Conservation (phyloP, 2,797 vertebrate species). For the Prunella strophiata region DNA sequence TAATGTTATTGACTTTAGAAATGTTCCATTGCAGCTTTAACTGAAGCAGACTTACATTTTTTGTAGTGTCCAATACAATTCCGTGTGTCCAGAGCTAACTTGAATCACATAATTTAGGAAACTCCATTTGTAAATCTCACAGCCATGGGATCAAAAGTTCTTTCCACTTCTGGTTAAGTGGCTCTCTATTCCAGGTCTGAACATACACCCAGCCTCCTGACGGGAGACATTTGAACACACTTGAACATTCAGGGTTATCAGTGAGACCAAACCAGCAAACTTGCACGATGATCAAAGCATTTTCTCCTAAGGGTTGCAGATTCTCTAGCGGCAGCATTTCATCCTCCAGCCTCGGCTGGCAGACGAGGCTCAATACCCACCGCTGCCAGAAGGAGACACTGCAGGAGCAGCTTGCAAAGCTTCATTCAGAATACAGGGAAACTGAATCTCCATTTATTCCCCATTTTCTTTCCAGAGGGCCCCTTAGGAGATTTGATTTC, state of each 20-base stretch:
- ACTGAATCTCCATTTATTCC: neutral
- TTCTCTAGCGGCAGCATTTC: too few relatives aligned
- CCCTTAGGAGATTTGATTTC: neutral
- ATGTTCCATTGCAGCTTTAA: neutral
- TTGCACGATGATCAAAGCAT: neutral
- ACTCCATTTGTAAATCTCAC: neutral
- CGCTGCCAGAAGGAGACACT: too few relatives aligned
- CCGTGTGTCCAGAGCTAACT: neutral
- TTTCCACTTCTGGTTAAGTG: neutral
- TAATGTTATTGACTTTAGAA: neutral
- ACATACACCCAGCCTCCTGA: neutral
- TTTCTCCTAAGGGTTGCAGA: neutral
- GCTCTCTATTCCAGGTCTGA: neutral
- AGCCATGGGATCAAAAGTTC: neutral
- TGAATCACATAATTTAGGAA: neutral
- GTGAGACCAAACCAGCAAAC: neutral
- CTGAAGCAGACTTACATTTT: fast-evolving
- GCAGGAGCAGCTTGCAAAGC: neutral
- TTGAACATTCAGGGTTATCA: neutral
- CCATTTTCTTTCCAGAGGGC: neutral
- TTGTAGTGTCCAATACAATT: neutral
- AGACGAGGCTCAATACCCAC: too few relatives aligned
- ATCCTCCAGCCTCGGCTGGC: too few relatives aligned
- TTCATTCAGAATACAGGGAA: neutral
- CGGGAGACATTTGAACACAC: neutral